These are phyloP conservation scores for Carabus problematicus DNA, from an alignment of 2,888 invertebrate species.

Conservation along the genomic window DNA sequence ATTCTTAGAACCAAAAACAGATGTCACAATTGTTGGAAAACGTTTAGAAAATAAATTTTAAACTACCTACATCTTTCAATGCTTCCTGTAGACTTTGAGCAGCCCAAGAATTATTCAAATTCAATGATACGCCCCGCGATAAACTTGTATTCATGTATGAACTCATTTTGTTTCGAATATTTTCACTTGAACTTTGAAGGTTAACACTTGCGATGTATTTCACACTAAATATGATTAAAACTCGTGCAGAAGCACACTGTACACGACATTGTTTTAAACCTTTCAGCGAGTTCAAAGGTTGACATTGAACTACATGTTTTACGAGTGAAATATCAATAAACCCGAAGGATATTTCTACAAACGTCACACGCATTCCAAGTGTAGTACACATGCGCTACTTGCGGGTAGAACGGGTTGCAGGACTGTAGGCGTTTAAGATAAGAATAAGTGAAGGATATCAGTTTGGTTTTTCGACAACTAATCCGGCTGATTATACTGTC, in stretches of 20 bases:
- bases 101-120: constrained; percentile 67
- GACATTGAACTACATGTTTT: constrained; percentile 32
- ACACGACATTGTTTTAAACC: not conserved
- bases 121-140: constrained; percentile 61
- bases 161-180: constrained; percentile 49
- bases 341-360: constrained; percentile 1
- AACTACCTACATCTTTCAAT: constrained; percentile 51
- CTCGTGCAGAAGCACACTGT: too few relatives aligned
- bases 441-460: not conserved
- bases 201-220: not conserved
- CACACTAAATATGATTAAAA: not conserved
- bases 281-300: constrained; percentile 22
- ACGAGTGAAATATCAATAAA: constrained; percentile 30
- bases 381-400: constrained; percentile 21
- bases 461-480: too few relatives aligned
- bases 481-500: too few relatives aligned
- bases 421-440: not conserved
- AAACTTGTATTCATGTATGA: constrained; percentile 54
- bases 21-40: too few relatives aligned
- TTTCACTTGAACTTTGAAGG: not conserved
- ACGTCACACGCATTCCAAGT: constrained; percentile 5
- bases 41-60: too few relatives aligned
- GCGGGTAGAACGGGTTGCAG: not conserved
- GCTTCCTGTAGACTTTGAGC: constrained; percentile 63
- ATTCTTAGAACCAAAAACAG: too few relatives aligned